Percentiles rank a stretch among this genome's conserved stretches.
Evolutionary conservation across 2,888 invertebrate genomes (phyloP).

Genomic region (Archips crataeganus): DNA sequence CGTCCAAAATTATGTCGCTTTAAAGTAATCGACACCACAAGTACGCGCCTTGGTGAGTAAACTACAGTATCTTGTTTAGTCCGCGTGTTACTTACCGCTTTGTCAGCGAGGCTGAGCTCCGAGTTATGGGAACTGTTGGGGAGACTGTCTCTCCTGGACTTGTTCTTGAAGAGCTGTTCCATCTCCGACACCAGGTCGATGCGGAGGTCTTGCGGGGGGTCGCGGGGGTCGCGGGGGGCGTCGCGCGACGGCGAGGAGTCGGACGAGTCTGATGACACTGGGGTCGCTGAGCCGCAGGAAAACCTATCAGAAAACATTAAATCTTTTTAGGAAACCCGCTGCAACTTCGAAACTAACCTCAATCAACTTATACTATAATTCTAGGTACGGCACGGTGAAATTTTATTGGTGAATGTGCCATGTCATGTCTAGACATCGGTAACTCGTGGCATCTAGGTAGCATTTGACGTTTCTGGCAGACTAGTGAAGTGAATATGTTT

Average conservation of each 20-base stretch:
- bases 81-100: conserved; percentile 65
- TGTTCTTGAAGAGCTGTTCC: conserved; percentile 72
- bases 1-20: no score
- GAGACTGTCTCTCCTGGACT: conserved; percentile 66
- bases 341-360: no score
- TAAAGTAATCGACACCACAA: no score
- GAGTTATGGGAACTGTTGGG: conserved; percentile 65
- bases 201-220: conserved; percentile 63
- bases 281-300: conserved; percentile 78
- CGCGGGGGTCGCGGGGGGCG: conserved; percentile 59
- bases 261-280: conserved; percentile 76
- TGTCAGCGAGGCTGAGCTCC: conserved; percentile 66
- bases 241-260: conserved; percentile 64
- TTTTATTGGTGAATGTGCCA: no score
- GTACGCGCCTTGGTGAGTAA: no score
- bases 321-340: no score
- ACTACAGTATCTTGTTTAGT: not conserved
- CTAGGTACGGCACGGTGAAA: no score
- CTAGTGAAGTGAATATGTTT: no score
- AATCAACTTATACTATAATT: no score
- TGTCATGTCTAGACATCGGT: no score
- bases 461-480: no score
- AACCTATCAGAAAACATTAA: conserved; percentile 55
- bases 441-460: no score
- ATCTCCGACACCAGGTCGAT: conserved; percentile 79